Base-by-base conservation (phyloP, 2,888 invertebrate genomes). In the Bellardia pandia region DNA sequence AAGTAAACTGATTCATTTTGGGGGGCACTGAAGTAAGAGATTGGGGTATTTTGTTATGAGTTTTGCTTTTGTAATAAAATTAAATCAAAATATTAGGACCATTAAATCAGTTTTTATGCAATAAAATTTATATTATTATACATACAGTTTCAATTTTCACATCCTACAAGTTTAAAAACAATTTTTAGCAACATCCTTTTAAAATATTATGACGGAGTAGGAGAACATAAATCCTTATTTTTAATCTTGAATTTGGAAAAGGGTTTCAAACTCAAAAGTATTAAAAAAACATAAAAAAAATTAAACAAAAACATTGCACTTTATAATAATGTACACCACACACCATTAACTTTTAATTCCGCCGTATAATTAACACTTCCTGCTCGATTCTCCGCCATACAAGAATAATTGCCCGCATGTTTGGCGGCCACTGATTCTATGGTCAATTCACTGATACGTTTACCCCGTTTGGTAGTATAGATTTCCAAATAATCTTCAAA, bases 361-460 rank as follows among this genome's bases (percentile, higher is more conserved):
- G 97, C 95, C 80, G 96, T 95, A 92, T 96, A 95, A 89, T 95
- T 95, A 90, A 95, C 95, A 88, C 94, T 94, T 90, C 97, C 97
- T 84, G 96, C 97, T 89, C 94, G 94, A 94, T 97, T 97, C 93
- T 95, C 95, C 81, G 96, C 96, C 89, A 95, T 94, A 93, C 97
- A 97, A 89, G 96, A 96, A 93, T 97, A 97, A 92, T 96, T 96
- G 86, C 97, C 97, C 85, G 95, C 95, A 93, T 97, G 96, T 90
- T 95, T 95, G 89, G 95, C 96, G 90, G 95, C 94, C 81, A 96
- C 96, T 8, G 96, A 95, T 90, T 96, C 95, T 90, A 97, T 96
- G 91, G 95, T 96, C 90, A 97, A 94, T 74, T 94, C 93, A 88
- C 94, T 94, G 68, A 94, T 94, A 88, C 95, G 94, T 91, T 94